phyloP scores from a whole-genome alignment of 2,797 vertebrate species.

The Acanthis flammea region DNA sequence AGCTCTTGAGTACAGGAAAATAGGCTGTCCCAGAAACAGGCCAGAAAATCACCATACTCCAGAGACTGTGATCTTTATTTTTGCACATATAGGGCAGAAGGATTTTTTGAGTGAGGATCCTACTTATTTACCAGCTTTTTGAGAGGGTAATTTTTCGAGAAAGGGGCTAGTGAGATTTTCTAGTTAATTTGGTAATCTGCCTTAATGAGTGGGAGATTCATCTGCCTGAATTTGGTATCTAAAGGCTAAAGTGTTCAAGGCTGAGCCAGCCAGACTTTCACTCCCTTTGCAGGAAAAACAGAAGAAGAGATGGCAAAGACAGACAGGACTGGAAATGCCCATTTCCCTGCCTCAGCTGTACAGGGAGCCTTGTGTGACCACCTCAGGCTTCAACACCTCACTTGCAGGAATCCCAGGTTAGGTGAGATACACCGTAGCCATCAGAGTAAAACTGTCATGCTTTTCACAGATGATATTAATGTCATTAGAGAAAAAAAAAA shows the following conservation, averaged over 20 bases:
- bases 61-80: constrained; percentile 18
- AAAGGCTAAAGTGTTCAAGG: neutral
- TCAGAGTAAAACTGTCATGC: neutral
- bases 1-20: neutral
- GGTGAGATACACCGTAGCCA: neutral
- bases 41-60: constrained; percentile 5
- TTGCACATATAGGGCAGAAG: constrained; percentile 22
- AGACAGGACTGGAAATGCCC: neutral
- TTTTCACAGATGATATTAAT: neutral
- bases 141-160: neutral
- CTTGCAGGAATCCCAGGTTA: neutral
- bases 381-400: neutral
- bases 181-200: neutral
- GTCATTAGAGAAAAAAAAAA: neutral
- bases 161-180: neutral
- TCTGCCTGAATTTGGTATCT: neutral
- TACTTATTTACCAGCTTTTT: neutral
- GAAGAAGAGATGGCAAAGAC: neutral
- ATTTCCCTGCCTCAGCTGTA: neutral
- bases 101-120: neutral
- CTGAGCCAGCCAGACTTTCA: neutral
- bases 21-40: constrained; percentile 40
- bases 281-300: neutral
- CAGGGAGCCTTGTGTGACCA: neutral
- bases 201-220: neutral